These are phyloP conservation scores for Euura lappo DNA, from an alignment of 1,140 invertebrate genomes.

Conservation along the genomic window DNA sequence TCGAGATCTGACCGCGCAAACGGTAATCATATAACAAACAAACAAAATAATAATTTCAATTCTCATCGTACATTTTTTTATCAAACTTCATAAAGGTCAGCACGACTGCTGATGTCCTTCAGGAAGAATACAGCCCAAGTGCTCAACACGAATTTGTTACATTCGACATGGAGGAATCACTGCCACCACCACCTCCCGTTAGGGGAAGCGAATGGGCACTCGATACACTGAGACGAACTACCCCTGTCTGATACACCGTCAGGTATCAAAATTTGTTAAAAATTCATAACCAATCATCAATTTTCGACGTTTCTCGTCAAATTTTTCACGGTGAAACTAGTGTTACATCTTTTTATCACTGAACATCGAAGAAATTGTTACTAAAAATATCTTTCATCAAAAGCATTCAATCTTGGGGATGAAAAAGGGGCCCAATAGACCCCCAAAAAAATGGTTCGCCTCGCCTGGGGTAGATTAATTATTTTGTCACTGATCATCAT, in stretches of 20 bases:
- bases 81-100: slow-evolving; percentile 47
- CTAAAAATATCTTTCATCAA: too few relatives aligned
- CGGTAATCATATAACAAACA: slow-evolving; percentile 39
- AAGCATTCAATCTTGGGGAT: too few relatives aligned
- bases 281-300: not conserved
- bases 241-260: slow-evolving; percentile 62
- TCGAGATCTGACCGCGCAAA: slow-evolving; percentile 60
- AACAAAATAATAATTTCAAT: slow-evolving; percentile 26
- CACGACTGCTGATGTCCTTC: slow-evolving; percentile 62
- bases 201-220: slow-evolving; percentile 49
- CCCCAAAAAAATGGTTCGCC: too few relatives aligned
- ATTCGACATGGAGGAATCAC: slow-evolving; percentile 56
- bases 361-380: too few relatives aligned
- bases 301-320: not conserved
- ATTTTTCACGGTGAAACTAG: too few relatives aligned
- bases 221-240: slow-evolving; percentile 60
- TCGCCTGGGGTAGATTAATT: too few relatives aligned
- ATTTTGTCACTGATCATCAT: too few relatives aligned
- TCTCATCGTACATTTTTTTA: slow-evolving; percentile 2
- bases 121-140: slow-evolving; percentile 53
- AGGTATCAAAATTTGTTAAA: slow-evolving; percentile 35
- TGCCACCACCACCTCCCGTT: slow-evolving; percentile 49
- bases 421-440: too few relatives aligned
- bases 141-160: slow-evolving; percentile 57
- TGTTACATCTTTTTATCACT: too few relatives aligned